Base-by-base conservation (phyloP, 2,113 vertebrate genomes). In the Smithornis capensis region DNA sequence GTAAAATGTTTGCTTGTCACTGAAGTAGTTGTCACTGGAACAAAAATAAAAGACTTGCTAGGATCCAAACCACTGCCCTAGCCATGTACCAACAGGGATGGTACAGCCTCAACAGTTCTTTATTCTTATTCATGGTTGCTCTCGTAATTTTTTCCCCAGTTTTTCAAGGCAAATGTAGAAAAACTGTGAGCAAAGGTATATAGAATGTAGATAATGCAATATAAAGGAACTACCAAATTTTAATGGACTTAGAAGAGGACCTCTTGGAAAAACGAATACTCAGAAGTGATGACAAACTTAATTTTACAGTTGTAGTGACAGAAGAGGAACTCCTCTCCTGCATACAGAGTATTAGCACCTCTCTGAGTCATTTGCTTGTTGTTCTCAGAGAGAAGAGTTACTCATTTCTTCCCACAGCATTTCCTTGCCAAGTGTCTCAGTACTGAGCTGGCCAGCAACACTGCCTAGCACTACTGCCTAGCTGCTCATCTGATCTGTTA, bases 341-440 rank as follows among this genome's bases (percentile, higher is more conserved):
- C 83, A 77, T 40, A 63, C 0, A 0, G 75, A 94, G 47, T 49
- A 71, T 67, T 50, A 83, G 40, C 79, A 86, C 52, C 79, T 73
- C 71, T 83, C 77, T 3, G 28, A 88, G 83, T 80, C 81, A 53
- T 68, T 86, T 90, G 56, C 55, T 96, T 2, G 0, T 8, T 10
- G 1, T 75, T 90, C 60, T 94, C 71, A 37, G 70, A 80, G 62
- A 35, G 55, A 87, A 91, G 53, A 79, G 63, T 47, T 90, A 62
- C 63, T 82, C 74, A 63, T 90, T 47, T 47, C 50, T 86, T 86
- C 42, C 64, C 77, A 49, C 31, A 92, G 76, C 56, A 68, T 29
- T 29, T 82, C 91, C 40, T 83, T 95, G 87, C 76, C 91, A 92
- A 89, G 29, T 14, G n/a, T 68, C 82, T 91, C 71, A 42, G 64